Evolutionary conservation across 2,113 vertebrate species (phyloP).

Genomic region (Empidonax alnorum): DNA sequence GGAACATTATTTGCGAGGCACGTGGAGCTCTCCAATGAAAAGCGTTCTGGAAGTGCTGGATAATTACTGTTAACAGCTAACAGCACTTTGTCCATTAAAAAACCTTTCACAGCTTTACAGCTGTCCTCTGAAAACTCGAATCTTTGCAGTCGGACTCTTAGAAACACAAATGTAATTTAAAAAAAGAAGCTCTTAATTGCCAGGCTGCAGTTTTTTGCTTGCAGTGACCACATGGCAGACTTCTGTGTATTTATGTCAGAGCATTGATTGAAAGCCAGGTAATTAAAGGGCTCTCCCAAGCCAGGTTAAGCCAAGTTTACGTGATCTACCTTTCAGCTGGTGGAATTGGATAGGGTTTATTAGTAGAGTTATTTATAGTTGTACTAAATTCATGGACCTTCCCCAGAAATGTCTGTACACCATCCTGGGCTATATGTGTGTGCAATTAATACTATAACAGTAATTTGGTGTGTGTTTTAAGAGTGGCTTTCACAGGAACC

Average conservation of each 20-base stretch:
- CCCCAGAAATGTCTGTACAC: not conserved
- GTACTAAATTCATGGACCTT: not conserved
- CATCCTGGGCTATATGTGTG: not conserved
- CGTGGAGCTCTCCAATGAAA: not conserved
- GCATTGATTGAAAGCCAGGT: not conserved
- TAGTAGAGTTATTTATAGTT: not conserved
- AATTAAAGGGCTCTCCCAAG: constrained; percentile 35
- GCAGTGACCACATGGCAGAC: not conserved
- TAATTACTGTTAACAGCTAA: constrained; percentile 49
- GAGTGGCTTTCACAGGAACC: not conserved
- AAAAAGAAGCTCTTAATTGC: constrained; percentile 2
- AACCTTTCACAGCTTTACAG: constrained; percentile 26
- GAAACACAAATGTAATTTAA: not conserved
- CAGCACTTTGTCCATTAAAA: constrained; percentile 26
- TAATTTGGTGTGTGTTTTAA: not conserved
- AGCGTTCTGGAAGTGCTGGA: not conserved
- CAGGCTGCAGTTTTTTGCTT: not conserved
- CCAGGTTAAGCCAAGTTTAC: constrained; percentile 13
- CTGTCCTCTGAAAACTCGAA: not conserved
- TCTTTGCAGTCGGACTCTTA: not conserved
- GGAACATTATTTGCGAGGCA: not conserved
- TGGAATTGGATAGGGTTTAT: not conserved
- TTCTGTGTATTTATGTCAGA: not conserved
- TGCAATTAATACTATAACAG: not conserved
- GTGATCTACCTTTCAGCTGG: not conserved